Base-by-base conservation (phyloP, 2,888 invertebrate species). In the Plebejus melissa region DNA sequence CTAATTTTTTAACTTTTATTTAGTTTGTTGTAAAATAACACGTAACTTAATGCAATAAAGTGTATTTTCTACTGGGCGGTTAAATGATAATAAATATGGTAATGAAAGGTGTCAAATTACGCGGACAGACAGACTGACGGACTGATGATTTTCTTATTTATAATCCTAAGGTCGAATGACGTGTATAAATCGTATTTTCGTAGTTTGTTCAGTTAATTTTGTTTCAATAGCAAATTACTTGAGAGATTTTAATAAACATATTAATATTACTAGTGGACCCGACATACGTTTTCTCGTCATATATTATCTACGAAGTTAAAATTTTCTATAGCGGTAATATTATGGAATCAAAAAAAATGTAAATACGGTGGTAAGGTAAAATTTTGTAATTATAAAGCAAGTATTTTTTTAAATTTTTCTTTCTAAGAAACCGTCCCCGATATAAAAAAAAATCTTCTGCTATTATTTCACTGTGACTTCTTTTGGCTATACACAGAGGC, bases 101-200 rank as follows among this genome's bases (percentile, higher is more conserved):
- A 92, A 91, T 92, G 91, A 89, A 90, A 91, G 90, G 91, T 91
- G 91, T 91, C 91, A 92, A 91, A 91, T 91, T 90, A 91, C 89
- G 85, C 84, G 83, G 86, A 86, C 79, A 84, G 87, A 87, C 87
- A 82, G 86, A 84, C 85, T 81, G 85, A 84, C 86, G 79, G 89
- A 83, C 81, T 82, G 86, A 88, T 90, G 90, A 89, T 89, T 90
- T 89, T 89, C 87, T 88, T 88, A 88, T 90, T 88, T 89, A 84
- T 85, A 83, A 83, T 85, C 82, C 78, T 71, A 71, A 71, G 11
- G 78, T 82, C 84, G 84, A 81, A 80, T 84, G 87, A 87, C 86
- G 84, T 82, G 80, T 82, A 87, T 85, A 89, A 91, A 91, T 90
- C 86, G 86, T 88, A 80, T 88, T 88, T 89, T 90, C 87, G 83